These are phyloP conservation scores for Anastatus disparis DNA, from an alignment of 1,140 invertebrate genomes.

Conservation along the genomic window DNA sequence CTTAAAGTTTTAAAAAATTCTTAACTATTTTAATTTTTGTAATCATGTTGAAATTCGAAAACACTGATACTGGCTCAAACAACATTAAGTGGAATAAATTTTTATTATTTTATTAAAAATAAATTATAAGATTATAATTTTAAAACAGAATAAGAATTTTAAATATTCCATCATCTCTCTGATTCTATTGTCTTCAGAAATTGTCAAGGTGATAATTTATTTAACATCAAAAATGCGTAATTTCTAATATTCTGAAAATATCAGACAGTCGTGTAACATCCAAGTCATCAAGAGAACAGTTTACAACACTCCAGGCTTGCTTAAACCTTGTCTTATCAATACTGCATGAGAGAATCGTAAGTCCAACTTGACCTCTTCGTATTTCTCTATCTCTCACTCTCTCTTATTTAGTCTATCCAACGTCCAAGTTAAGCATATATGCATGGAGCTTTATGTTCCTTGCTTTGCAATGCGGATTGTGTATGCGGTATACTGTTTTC, in stretches of 20 bases:
- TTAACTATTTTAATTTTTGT: no score
- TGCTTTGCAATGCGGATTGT: constrained; percentile 27
- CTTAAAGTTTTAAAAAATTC: no score
- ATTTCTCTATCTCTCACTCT: background rate
- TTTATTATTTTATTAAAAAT: no score
- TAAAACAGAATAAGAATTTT: no score
- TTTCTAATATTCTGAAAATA: background rate
- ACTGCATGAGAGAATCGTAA: constrained; percentile 7
- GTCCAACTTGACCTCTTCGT: background rate
- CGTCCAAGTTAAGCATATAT: background rate
- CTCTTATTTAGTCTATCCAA: background rate
- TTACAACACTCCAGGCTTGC: background rate
- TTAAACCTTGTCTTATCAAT: constrained; percentile 20
- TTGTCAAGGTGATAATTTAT: no score
- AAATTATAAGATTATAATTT: no score
- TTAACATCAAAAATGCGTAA: no score
- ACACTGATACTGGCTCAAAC: no score
- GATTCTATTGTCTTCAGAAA: no score
- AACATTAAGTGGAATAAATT: no score
- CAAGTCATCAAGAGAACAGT: constrained; percentile 7
- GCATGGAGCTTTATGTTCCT: constrained; percentile 18
- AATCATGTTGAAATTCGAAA: no score
- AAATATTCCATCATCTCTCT: no score
- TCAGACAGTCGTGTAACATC: background rate
- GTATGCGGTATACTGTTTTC: constrained; percentile 1